phyloP scores from a whole-genome alignment of 2,888 invertebrate species.

The Caenorhabditis sinica region DNA sequence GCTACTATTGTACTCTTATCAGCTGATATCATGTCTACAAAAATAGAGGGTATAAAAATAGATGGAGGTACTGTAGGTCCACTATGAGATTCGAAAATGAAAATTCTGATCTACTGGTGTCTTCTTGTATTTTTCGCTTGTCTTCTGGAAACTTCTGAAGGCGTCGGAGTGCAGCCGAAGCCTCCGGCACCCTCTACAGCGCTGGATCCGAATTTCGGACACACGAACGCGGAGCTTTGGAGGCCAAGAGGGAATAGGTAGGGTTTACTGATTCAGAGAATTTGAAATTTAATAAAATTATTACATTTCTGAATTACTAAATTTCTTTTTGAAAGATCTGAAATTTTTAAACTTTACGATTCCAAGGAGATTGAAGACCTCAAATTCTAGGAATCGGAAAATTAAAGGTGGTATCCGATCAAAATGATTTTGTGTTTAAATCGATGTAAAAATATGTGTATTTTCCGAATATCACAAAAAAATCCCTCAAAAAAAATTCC shows the following conservation, averaged over 20 bases:
- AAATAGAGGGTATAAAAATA: background rate
- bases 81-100: background rate
- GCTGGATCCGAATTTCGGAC: slow-evolving; percentile 22
- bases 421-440: too few species aligned
- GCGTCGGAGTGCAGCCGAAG: background rate
- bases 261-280: background rate
- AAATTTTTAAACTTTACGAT: too few species aligned
- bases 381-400: too few species aligned
- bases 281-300: too few species aligned
- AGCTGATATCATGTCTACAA: background rate
- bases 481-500: too few species aligned
- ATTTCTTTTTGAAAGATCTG: too few species aligned
- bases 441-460: too few species aligned
- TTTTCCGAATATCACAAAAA: too few species aligned
- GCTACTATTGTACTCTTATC: too few species aligned
- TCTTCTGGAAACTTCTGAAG: background rate
- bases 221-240: slow-evolving; percentile 29
- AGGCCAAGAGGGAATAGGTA: slow-evolving; percentile 28
- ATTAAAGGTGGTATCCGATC: too few species aligned
- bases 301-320: too few species aligned
- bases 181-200: slow-evolving; percentile 9
- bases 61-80: background rate
- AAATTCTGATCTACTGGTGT: background rate
- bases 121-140: background rate
- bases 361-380: too few species aligned